Conservation (phyloP, 2,797 vertebrate species). For the Lagorchestes hirsutus region DNA sequence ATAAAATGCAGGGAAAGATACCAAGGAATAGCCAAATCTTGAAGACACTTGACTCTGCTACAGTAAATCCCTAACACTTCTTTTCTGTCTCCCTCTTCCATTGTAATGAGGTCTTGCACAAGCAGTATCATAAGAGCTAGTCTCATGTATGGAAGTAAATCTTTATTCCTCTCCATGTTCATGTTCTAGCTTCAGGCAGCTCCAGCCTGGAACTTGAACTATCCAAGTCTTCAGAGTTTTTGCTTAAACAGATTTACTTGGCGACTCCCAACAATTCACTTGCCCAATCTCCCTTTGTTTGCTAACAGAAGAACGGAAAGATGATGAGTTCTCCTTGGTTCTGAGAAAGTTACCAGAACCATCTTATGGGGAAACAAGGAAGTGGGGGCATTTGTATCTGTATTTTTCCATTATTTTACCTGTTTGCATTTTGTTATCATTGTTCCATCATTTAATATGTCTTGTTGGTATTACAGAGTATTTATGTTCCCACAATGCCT, state of each 20-base stretch:
- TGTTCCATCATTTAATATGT: neutral
- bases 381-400: neutral
- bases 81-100: neutral
- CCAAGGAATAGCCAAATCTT: slow-evolving; percentile 34
- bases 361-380: neutral
- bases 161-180: neutral
- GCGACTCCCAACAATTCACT: neutral
- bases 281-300: neutral
- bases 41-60: slow-evolving; percentile 69
- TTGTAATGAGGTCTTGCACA: neutral
- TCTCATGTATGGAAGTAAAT: neutral
- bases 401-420: neutral
- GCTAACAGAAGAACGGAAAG: neutral
- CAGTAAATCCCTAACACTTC: slow-evolving; percentile 68
- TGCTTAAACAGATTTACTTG: neutral
- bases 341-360: neutral
- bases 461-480: neutral
- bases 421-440: neutral
- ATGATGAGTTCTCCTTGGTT: neutral
- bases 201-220: neutral
- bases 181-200: neutral
- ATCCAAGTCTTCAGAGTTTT: neutral
- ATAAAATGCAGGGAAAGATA: neutral
- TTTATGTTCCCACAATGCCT: neutral
- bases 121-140: neutral